Evolutionary conservation across 2,888 invertebrate species (phyloP), one percentile per base, ranked within the genome.

Genomic region (Allophyes oxyacanthae): DNA sequence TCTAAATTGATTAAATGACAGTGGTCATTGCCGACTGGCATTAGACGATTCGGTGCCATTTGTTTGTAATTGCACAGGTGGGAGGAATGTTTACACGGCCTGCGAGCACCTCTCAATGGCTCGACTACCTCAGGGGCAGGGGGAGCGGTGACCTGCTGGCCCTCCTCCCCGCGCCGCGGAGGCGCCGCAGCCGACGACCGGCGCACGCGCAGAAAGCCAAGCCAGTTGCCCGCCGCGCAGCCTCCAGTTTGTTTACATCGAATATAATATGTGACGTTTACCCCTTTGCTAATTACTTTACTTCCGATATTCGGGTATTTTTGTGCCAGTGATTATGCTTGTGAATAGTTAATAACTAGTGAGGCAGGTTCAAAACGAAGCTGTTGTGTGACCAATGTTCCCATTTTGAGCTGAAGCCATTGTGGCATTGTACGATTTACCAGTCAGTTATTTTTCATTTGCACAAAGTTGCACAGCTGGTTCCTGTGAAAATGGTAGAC

Each of bases 211-310:
- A 90, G 80, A 83, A 82, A 86, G 80, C 81, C 82, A 77, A 87
- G 89, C 90, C 92, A 92, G 94, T 92, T 87, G 91, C 84, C 81
- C 86, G 89, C 87, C 90, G 91, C 89, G 88, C 91, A 92, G 92
- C 92, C 93, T 93, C 91, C 88, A 86, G 88, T 87, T 93, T 94
- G 91, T 93, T 93, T 91, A 92, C 91, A 88, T 82, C 77, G 70
- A 81, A 70, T 75, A 72, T 58, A 72, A 71, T 77, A 76, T 71
- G 80, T 85, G 84, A 79, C 77, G 78, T 73, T 79, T 61, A 62
- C 59, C 48, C 49, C 52, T 56, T 68, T 49, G 26, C 40, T 61
- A 36, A 61, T 40, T 58, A 69, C 56, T 58, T 55, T 42, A 64
- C 53, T 59, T 56, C 38, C 32, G 46, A 59, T 52, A 41, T 42